Base-by-base conservation (phyloP, 2,888 invertebrate species). In the Deroplatys truncata region DNA sequence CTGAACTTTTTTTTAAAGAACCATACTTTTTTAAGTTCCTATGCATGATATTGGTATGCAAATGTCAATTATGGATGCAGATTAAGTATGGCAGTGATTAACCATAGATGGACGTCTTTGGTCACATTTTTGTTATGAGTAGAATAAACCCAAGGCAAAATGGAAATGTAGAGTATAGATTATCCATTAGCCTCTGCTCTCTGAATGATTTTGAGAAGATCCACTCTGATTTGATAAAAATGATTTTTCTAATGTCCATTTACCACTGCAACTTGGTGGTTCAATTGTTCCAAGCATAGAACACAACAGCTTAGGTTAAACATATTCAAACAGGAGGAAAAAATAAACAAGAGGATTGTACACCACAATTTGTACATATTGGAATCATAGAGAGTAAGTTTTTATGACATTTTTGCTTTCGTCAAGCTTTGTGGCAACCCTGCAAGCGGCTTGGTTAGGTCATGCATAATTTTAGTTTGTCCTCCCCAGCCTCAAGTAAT, bases 381-480 rank as follows among this genome's bases (percentile, higher is more conserved):
- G 88, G 90, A 90, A 85, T 85, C 88, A 90, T 90, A 90, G 85
- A 90, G 89, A 90, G 90, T 85, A 90, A 90, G 84, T 85, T 89
- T 90, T 90, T 89, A 87, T 87, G 56, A 88, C 88, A 86, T 88
- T 89, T 89, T 88, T 90, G 90, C 90, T 89, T 89, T 86, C 84
- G 28, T 88, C 87, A 89, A 86, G 90, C 90, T 91, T 91, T 84
- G 84, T 90, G 90, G 90, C 90, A 91, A 90, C 90, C 91, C 91
- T 91, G 90, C 91, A 90, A 91, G 90, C 90, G 82, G 90, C 90
- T 91, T 90, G 83, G 86, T 90, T 91, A 91, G 91, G 88, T 90
- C 89, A 88, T 90, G 90, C 89, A 88, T 90, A 85, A 72, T 90
- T 89, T 90, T 88, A 87, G 49, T 90, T 91, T 84, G 84, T 87